phyloP scores from a whole-genome alignment of 2,113 vertebrate species.

The Hemiscyllium ocellatum region DNA sequence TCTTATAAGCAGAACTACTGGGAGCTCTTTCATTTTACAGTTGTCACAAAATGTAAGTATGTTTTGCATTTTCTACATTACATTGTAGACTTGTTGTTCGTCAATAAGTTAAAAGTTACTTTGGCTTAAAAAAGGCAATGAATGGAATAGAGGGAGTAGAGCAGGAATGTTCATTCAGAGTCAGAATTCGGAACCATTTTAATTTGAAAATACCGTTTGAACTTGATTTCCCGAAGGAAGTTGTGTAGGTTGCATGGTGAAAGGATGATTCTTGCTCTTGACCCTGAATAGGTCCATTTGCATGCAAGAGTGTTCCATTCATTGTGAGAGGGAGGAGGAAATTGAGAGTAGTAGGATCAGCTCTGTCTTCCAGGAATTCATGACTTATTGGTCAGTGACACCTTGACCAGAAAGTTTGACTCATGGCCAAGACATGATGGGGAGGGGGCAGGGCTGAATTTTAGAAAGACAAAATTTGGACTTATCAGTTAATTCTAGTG shows the following conservation, averaged over 20 bases:
- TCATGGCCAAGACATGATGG: neutral
- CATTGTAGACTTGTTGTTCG: neutral
- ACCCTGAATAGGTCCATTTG: neutral
- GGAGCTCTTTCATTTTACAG: neutral
- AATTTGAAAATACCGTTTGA: neutral
- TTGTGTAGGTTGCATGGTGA: neutral
- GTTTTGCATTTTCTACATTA: neutral
- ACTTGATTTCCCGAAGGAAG: neutral
- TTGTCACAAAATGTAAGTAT: neutral
- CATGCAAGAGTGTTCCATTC: neutral
- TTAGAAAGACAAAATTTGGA: no score
- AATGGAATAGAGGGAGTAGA: neutral
- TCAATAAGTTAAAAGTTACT: neutral
- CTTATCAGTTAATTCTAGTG: neutral
- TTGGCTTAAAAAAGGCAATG: neutral
- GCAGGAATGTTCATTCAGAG: slow-evolving; percentile 3
- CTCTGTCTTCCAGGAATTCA: neutral
- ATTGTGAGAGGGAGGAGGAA: neutral
- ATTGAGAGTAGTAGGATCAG: neutral
- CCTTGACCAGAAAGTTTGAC: neutral
- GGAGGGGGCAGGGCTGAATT: neutral
- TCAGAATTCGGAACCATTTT: neutral
- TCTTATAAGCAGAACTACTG: neutral
- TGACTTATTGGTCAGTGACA: neutral
- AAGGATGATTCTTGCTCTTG: neutral